A percentile compares a stretch with the other conserved stretches of the same genome.
Conservation (phyloP, 2,797 vertebrate species). For the Margarornis squamiger region DNA sequence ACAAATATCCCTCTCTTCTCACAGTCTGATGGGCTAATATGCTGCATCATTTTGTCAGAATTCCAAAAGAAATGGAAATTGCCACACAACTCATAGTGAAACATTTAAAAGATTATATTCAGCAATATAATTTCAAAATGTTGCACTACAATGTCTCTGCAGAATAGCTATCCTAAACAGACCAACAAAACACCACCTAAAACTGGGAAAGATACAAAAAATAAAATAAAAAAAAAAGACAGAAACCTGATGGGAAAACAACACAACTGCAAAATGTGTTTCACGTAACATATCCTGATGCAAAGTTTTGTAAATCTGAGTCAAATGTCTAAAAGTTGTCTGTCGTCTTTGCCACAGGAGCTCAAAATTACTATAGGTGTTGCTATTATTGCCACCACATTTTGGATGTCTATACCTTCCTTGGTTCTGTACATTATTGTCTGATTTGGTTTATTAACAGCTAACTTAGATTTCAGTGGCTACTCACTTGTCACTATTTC, state of each 20-base stretch:
- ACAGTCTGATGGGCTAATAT: neutral
- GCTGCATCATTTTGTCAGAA: neutral
- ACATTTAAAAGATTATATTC: neutral
- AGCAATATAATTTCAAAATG: neutral
- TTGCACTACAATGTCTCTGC: neutral
- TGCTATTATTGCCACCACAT: neutral
- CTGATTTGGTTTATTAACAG: neutral
- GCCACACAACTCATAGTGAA: neutral
- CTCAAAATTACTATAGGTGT: neutral
- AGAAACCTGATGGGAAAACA: neutral
- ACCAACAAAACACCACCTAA: neutral
- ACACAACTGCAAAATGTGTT: neutral
- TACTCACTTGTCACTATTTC: neutral
- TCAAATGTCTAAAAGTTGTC: neutral
- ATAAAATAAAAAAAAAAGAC: neutral
- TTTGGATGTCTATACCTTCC: neutral
- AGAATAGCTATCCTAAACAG: neutral
- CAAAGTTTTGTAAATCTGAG: neutral
- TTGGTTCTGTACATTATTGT: neutral
- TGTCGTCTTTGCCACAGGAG: neutral
- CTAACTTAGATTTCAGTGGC: neutral
- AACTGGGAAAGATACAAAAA: neutral
- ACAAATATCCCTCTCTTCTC: neutral
- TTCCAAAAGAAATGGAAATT: neutral
- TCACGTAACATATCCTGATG: neutral